Evolutionary conservation across 2,797 vertebrate genomes (phyloP), one percentile per base, ranked within the genome.

Genomic region (Diplodus puntazzo): DNA sequence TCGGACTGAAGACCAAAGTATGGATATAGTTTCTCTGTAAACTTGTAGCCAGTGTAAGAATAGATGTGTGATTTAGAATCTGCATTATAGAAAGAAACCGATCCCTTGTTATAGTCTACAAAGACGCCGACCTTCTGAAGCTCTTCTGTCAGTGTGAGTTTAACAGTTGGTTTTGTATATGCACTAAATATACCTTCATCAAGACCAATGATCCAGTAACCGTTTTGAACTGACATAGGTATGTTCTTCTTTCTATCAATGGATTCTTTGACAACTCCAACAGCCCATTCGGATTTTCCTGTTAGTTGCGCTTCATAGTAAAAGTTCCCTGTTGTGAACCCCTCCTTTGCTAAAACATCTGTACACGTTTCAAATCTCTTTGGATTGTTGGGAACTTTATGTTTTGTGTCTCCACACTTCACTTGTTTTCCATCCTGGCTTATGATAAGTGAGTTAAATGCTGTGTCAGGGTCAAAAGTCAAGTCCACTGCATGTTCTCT

Each of bases 281-380:
- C 2, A 16, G 1, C 0, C 78, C 85, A 83, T 0, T 8, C 0
- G 14, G 1, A 49, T 4, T 70, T 77, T 12, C 30, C 75, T 63
- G 75, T 62, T 30, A 89, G 80, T 39, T 81, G 75, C 10, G 85
- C 76, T 48, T 89, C 85, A 68, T 60, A 89, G 69, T 85, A 85
- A 85, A 75, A 83, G 65, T 61, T 73, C 43, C 80, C 82, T 48
- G 50, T 12, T 43, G 63, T 73, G 66, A 88, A 87, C 0, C 80
- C 85, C 48, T 89, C 82, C 39, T 77, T 81, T 58, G 67, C 42
- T 42, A 87, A 67, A 48, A 81, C 50, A 0, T 74, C 61, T 10
- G 7, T 0, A 34, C 0, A 67, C 0, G 0, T 2, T 13, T 55
- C 1, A 69, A 75, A 76, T 58, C 82, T 73, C 42, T 86, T 78